Base-by-base conservation (phyloP, 2,113 vertebrate species). In the Anser brachyrhynchus region DNA sequence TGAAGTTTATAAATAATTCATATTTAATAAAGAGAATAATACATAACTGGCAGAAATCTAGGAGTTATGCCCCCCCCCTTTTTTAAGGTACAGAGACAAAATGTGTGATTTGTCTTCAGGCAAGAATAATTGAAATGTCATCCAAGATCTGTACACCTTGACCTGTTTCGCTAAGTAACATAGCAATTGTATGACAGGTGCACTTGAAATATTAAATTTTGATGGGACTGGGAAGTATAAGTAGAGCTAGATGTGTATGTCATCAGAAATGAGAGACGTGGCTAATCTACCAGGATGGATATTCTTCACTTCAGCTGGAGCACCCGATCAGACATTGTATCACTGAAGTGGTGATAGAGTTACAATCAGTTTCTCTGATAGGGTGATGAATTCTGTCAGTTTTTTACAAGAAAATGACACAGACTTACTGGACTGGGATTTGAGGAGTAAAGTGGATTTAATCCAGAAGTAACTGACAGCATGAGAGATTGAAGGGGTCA, bases 141-240 rank as follows among this genome's bases (percentile, higher is more conserved):
- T 37, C 73, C 59, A 64, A 87, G 84, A 87, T 73, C 37, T 83
- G 20, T 72, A 88, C 52, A 90, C 93, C 49, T 89, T 96, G 88
- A 90, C 90, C 86, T 72, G 69, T 94, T 93, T 90, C 3, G 8
- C 65, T 72, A 69, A 84, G n/a, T 86, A 81, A 75, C 72, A 71
- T 51, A 77, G 76, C 69, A 69, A 49, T 49, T 92, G 43, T 49
- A 75, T 78, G 92, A 57, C 72, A 93, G 83, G 43, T 78, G 35
- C 73, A 75, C 84, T 94, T 90, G 94, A 90, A 95, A 90, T 94
- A 93, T 46, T 90, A 93, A 74, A 83, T 96, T 86, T 90, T 95
- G 69, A 57, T 92, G 43, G 46, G 80, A 59, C 29, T 86, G 39
- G 46, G 49, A 93, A 89, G 66, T 52, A 49, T 13, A 84, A n/a